A percentile compares a stretch with the other conserved stretches of the same genome.
Evolutionary conservation across 2,113 vertebrate species (phyloP).

Genomic region (Myotis davidii): DNA sequence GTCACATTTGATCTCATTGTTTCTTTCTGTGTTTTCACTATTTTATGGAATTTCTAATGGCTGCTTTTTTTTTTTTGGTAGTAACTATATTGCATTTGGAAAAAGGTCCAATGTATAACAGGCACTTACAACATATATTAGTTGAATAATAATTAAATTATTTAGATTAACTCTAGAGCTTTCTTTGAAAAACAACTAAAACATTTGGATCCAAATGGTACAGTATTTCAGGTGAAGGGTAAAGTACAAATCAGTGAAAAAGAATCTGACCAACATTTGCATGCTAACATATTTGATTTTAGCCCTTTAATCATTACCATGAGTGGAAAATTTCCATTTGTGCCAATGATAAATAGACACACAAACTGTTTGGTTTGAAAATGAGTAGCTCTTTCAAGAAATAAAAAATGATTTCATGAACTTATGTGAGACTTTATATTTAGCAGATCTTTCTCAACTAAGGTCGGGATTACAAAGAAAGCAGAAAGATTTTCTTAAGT

Average conservation of each 20-base stretch:
- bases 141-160: neutral
- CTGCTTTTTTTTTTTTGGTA: neutral
- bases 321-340: neutral
- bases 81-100: neutral
- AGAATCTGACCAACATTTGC: constrained; percentile 33
- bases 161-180: neutral
- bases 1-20: neutral
- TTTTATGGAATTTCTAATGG: neutral
- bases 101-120: neutral
- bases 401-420: neutral
- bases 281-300: constrained; percentile 32
- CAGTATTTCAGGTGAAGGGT: neutral
- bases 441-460: neutral
- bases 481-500: neutral
- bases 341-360: neutral
- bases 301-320: neutral
- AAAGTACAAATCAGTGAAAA: constrained; percentile 45
- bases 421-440: neutral
- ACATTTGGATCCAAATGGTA: neutral
- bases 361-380: neutral
- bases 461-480: neutral
- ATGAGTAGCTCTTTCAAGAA: constrained; percentile 1
- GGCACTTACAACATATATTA: neutral
- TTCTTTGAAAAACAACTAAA: neutral
- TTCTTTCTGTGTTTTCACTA: constrained; percentile 1